Conservation (phyloP, 2,888 invertebrate genomes). For the Brachyopa scutellaris region DNA sequence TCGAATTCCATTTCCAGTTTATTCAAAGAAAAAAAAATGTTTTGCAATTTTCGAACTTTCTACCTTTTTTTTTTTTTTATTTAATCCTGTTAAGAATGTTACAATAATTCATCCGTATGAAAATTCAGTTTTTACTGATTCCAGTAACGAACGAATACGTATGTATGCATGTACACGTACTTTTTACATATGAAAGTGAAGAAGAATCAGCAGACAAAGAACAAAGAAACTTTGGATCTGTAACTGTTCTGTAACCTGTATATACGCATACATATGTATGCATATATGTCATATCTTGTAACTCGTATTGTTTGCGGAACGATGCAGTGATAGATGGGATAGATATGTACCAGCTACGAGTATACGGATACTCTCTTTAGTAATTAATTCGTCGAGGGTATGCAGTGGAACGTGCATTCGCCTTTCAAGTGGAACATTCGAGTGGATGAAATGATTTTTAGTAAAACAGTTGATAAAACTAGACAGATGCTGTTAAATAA, state of each 20-base stretch:
- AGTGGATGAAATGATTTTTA: conserved; percentile 1
- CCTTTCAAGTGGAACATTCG: not conserved
- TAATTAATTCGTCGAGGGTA: conserved; percentile 6
- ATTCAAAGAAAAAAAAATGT: too few species aligned
- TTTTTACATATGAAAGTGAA: conserved; percentile 10
- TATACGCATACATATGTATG: too few species aligned
- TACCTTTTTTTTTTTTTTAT: too few species aligned
- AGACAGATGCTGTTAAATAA: conserved; percentile 2
- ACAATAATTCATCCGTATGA: too few species aligned
- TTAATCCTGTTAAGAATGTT: too few species aligned
- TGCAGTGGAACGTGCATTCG: not conserved
- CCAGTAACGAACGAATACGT: too few species aligned
- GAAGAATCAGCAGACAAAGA: not conserved
- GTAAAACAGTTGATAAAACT: conserved; percentile 17
- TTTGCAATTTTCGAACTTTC: too few species aligned
- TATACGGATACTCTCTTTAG: too few species aligned
- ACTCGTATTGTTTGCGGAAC: not conserved
- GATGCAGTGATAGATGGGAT: not conserved
- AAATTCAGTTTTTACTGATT: too few species aligned
- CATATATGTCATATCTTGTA: too few species aligned
- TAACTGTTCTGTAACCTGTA: conserved; percentile 6
- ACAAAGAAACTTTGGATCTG: conserved; percentile 7
- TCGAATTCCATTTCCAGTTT: too few species aligned
- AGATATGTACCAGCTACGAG: too few species aligned
- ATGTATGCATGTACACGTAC: not conserved